Evolutionary conservation across 1,140 invertebrate species (phyloP), one percentile per base, ranked within the genome.

Genomic region (Platyura marginata): DNA sequence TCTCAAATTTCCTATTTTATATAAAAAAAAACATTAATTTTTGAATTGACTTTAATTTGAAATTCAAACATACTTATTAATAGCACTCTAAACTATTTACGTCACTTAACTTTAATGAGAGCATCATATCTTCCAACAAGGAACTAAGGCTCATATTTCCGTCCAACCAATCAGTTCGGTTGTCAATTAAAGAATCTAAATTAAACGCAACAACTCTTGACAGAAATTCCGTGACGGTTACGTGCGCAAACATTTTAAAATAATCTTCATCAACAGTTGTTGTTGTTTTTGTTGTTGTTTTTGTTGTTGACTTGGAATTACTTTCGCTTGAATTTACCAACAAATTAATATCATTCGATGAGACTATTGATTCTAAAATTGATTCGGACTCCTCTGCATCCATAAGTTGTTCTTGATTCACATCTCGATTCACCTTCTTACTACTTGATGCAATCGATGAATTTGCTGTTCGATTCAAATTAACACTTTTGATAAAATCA

Each of bases 81-180:
- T 78, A 79, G 55, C 76, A 79, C 57, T 78, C 76, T 61, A 76
- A 72, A 32, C 57, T 56, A 50, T 74, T 73, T 8, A 70, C 56
- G 44, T 66, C 54, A 36, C 62, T 59, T n/a, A 56, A 53, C 34
- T 67, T 53, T 49, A 72, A 20, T 21, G 66, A 58, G 29, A 64
- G 62, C 16, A 77, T 51, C 48, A 81, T 77, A 53, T 81, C 77
- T 48, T 80, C 73, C 15, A 81, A 50, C 2, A 77, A 57, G 2
- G 72, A 75, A 10, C 68, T 59, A 33, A 79, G 72, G 46, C 68
- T 70, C 34, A 69, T 67, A 2, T 68, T 66, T 44, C 69, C 64
- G 21, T 66, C 56, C 18, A 70, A 52, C 77, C 77, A 79, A 5
- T 66, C 62, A 22, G 57, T 64, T 45, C 69, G 70, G 18, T 71